These are phyloP conservation scores for Pituophis catenifer DNA, from an alignment of 2,113 vertebrate species.

Conservation along the genomic window DNA sequence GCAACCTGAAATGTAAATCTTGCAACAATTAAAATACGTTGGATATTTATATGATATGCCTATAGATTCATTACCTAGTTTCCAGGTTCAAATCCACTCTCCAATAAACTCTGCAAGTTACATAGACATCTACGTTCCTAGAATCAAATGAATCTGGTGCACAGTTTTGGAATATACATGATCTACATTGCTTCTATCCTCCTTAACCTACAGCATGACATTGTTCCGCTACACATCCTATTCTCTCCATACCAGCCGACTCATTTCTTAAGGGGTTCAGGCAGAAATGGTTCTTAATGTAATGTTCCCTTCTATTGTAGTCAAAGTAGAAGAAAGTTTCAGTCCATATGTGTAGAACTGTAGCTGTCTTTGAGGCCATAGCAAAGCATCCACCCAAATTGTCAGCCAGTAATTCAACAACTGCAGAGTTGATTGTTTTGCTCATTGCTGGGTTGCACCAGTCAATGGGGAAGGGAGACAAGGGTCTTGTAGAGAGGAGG, in stretches of 20 bases:
- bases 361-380: background rate
- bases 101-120: constrained; percentile 1
- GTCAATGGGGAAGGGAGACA: constrained; percentile 8
- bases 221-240: constrained; percentile 40
- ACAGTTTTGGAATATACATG: constrained; percentile 20
- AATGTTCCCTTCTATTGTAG: background rate
- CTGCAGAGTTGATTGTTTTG: background rate
- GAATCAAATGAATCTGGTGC: constrained; percentile 23
- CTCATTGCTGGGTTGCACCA: background rate
- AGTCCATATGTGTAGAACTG: background rate
- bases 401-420: background rate
- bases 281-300: background rate
- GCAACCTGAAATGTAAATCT: background rate
- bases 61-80: background rate
- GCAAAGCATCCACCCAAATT: accelerated
- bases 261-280: background rate
- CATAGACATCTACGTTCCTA: background rate
- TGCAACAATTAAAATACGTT: background rate
- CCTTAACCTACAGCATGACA: constrained; percentile 13
- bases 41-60: background rate
- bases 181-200: background rate
- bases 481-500: background rate
- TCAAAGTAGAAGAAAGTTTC: background rate
- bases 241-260: constrained; percentile 19
- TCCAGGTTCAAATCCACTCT: background rate